Percentiles rank a stretch among this genome's conserved stretches.
phyloP scores from a whole-genome alignment of 2,888 invertebrate genomes.

The Unio delphinus region DNA sequence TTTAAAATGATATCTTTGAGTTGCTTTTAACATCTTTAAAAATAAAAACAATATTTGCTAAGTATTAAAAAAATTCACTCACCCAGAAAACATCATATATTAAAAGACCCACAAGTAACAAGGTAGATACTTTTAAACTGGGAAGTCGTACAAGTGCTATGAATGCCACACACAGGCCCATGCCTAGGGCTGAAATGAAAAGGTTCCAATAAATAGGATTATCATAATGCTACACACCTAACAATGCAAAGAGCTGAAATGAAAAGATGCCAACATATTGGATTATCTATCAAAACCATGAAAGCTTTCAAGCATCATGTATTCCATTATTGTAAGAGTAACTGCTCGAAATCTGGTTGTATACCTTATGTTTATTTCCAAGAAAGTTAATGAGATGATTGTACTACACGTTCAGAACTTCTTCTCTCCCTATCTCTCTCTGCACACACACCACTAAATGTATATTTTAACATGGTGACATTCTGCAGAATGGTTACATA shows the following conservation, averaged over 20 bases:
- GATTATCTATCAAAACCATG: background rate
- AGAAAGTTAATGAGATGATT: too few species aligned
- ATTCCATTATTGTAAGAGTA: too few species aligned
- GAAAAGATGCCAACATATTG: background rate
- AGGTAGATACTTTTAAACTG: slow-evolving; percentile 94
- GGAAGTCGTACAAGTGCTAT: slow-evolving; percentile 96
- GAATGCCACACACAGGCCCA: slow-evolving; percentile 98
- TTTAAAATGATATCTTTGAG: too few species aligned
- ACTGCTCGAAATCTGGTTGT: too few species aligned
- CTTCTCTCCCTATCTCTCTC: too few species aligned
- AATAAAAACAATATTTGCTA: too few species aligned
- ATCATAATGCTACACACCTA: slow-evolving; percentile 1
- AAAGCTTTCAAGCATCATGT: too few species aligned
- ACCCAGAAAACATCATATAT: slow-evolving; percentile 97
- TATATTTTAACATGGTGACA: background rate
- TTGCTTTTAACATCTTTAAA: background rate
- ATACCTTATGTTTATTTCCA: too few species aligned
- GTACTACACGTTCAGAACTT: too few species aligned
- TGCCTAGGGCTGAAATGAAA: slow-evolving; percentile 87
- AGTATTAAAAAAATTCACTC: slow-evolving; percentile 28
- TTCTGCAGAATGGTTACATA: slow-evolving; percentile 4
- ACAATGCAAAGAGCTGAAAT: background rate
- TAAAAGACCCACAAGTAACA: slow-evolving; percentile 91
- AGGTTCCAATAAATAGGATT: slow-evolving; percentile 5
- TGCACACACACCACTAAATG: too few species aligned